Percentiles rank a stretch among this genome's conserved stretches.
These are phyloP conservation scores for Phyllotreta striolata DNA, from an alignment of 2,888 invertebrate genomes.

Conservation along the genomic window DNA sequence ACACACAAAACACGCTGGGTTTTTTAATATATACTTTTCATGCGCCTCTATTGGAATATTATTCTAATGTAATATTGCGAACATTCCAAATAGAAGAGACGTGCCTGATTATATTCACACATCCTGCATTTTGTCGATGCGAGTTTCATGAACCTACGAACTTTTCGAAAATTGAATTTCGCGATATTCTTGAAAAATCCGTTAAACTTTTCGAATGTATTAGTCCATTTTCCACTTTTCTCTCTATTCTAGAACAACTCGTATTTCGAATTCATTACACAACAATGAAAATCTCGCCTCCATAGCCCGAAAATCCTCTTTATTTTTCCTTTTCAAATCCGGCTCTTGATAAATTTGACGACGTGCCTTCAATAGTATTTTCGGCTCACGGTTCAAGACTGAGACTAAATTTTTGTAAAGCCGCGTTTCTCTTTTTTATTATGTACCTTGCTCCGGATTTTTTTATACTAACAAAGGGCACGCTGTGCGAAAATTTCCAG, in stretches of 20 bases:
- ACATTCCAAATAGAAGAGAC: background rate
- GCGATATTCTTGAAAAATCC: background rate
- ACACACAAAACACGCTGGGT: too few species aligned
- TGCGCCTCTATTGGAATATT: too few species aligned
- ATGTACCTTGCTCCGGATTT: too few species aligned
- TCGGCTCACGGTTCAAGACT: conserved; percentile 18
- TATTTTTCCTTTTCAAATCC: conserved; percentile 37
- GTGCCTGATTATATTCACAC: conserved; percentile 1
- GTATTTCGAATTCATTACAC: conserved; percentile 28
- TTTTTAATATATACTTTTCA: too few species aligned
- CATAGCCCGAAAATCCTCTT: conserved; percentile 31
- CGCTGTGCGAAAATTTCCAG: too few species aligned
- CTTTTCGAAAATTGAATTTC: conserved; percentile 11
- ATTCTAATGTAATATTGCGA: too few species aligned
- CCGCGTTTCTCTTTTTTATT: conserved; percentile 19
- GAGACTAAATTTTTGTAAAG: conserved; percentile 23
- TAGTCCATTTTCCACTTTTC: conserved; percentile 13
- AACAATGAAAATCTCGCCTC: conserved; percentile 29
- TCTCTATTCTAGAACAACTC: conserved; percentile 14
- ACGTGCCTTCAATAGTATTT: conserved; percentile 35
- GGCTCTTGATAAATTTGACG: conserved; percentile 36
- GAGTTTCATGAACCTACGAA: background rate
- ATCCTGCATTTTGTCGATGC: background rate
- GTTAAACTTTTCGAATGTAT: conserved; percentile 14
- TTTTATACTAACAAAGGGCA: too few species aligned